These are phyloP conservation scores for Pteruthius melanotis DNA, from an alignment of 2,113 vertebrate species.

Conservation along the genomic window DNA sequence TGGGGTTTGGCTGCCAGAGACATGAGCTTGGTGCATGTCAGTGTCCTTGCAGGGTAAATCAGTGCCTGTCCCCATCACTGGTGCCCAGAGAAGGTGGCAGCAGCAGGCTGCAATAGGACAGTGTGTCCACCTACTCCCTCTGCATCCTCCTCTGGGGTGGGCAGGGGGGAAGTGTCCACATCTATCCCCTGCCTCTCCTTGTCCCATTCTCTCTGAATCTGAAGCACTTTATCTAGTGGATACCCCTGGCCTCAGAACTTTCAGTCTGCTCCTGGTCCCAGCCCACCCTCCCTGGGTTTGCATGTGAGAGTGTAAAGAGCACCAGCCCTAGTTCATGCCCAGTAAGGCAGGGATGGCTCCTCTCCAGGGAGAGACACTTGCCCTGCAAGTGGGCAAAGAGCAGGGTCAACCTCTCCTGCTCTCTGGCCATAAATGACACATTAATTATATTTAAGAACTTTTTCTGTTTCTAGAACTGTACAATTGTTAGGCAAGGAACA, in stretches of 20 bases:
- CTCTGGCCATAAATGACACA: not conserved
- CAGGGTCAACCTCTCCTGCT: not conserved
- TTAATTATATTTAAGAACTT: not conserved
- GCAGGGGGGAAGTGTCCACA: not conserved
- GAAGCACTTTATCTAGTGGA: not conserved
- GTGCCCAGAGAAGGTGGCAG: not conserved
- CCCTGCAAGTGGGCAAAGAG: not conserved
- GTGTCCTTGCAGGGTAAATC: not conserved
- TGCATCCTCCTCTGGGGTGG: not conserved
- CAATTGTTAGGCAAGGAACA: not conserved
- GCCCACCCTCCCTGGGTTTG: not conserved
- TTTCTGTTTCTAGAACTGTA: not conserved
- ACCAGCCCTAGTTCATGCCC: not conserved
- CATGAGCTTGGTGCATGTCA: accelerated
- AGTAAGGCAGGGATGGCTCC: not conserved
- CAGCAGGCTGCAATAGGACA: not conserved
- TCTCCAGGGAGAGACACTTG: not conserved
- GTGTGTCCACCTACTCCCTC: accelerated
- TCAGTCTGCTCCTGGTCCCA: not conserved
- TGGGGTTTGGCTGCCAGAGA: not conserved
- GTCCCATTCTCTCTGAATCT: not conserved
- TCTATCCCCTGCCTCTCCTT: not conserved
- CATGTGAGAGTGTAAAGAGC: accelerated
- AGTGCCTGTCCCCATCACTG: not conserved
- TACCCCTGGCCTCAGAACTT: not conserved